A percentile compares a stretch with the other conserved stretches of the same genome.
Conservation (phyloP, 2,888 invertebrate species). For the Eupithecia vulgata region DNA sequence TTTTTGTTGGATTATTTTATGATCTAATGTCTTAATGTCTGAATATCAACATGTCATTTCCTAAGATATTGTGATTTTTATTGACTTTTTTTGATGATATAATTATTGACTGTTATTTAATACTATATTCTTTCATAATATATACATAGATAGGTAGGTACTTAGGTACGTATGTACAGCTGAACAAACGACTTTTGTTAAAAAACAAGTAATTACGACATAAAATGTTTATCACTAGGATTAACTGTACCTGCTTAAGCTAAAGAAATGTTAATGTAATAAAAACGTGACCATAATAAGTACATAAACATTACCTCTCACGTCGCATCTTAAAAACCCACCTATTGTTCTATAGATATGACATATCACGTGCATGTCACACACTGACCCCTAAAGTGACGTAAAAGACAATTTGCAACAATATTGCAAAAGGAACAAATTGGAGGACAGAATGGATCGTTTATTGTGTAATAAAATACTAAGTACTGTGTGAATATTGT, state of each 20-base stretch:
- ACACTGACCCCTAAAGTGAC: conserved; percentile 44
- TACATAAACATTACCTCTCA: conserved; percentile 17
- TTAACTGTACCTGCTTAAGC: not conserved
- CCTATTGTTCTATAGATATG: conserved; percentile 36
- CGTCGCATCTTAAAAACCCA: conserved; percentile 15
- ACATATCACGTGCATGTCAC: conserved; percentile 49
- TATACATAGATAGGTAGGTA: no score
- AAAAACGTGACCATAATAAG: conserved; percentile 13
- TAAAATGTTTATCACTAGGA: not conserved
- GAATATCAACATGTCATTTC: not conserved
- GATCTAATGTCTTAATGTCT: not conserved
- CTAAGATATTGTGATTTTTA: not conserved
- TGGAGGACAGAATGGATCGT: conserved; percentile 43
- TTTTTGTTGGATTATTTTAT: not conserved
- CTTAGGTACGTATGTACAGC: no score
- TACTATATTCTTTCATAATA: not conserved
- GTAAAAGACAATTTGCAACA: conserved; percentile 48
- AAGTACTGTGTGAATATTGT: conserved; percentile 16
- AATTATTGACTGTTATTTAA: not conserved
- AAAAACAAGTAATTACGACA: not conserved
- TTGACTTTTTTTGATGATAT: not conserved
- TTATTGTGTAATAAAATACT: conserved; percentile 44
- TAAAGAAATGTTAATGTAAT: not conserved
- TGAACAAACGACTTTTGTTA: not conserved
- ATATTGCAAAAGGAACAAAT: conserved; percentile 45